These are phyloP conservation scores for Protobothrops mucrosquamatus DNA, from an alignment of 2,113 vertebrate genomes.

Conservation along the genomic window DNA sequence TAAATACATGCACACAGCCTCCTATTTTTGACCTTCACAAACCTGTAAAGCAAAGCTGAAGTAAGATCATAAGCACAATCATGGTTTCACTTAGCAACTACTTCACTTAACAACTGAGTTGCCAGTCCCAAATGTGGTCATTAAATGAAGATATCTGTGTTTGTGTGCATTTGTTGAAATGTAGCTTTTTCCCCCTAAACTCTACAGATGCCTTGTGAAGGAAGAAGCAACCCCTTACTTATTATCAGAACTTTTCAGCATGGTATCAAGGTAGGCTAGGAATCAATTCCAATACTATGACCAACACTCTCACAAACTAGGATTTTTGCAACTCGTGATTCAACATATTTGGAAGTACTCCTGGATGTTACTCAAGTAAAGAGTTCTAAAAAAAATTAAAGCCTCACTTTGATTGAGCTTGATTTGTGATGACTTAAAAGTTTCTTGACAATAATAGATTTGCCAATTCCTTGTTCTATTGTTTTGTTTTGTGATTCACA, in stretches of 20 bases:
- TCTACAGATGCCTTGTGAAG: background rate
- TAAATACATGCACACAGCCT: background rate
- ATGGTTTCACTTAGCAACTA: background rate
- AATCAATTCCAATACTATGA: too few species aligned
- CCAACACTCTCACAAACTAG: background rate
- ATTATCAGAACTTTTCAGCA: background rate
- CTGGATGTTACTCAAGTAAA: background rate
- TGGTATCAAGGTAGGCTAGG: background rate
- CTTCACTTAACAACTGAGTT: background rate
- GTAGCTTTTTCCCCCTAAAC: background rate
- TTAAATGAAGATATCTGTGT: background rate
- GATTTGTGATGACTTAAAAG: background rate
- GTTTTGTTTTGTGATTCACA: background rate
- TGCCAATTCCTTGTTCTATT: background rate
- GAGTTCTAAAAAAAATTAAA: background rate
- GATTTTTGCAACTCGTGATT: background rate
- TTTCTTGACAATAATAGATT: background rate
- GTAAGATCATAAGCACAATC: background rate
- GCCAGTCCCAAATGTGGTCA: background rate
- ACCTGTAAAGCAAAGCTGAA: background rate
- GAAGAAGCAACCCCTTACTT: background rate
- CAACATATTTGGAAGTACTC: background rate
- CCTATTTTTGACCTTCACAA: background rate
- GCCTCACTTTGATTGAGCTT: background rate
- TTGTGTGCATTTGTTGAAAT: background rate